phyloP scores from a whole-genome alignment of 2,888 invertebrate species.

The Stramonita haemastoma region DNA sequence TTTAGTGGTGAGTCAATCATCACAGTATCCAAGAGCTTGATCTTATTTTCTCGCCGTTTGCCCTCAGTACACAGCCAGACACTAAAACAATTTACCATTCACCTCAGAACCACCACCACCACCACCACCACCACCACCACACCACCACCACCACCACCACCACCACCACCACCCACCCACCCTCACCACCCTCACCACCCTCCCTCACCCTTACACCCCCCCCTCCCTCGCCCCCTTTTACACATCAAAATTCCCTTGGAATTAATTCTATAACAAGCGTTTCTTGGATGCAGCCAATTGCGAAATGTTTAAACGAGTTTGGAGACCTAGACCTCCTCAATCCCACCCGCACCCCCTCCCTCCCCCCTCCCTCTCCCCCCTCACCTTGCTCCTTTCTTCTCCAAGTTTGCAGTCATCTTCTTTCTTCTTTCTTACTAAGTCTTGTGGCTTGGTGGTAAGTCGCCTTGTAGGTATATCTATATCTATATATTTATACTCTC shows the following conservation, averaged over 20 bases:
- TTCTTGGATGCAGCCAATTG: conserved; percentile 61
- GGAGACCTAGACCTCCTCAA: conserved; percentile 45
- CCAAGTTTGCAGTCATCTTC: no score
- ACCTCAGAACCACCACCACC: conserved; percentile 58
- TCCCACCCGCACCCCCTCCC: no score
- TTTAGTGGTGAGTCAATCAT: conserved; percentile 40
- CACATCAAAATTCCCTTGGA: conserved; percentile 61
- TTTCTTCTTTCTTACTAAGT: no score
- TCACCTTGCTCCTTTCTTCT: no score
- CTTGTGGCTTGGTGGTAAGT: no score
- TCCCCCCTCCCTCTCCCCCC: no score
- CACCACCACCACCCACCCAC: no score
- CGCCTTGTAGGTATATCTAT: no score
- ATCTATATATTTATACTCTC: no score
- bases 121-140: no score
- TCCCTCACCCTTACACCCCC: not conserved
- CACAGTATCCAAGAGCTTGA: conserved; percentile 53
- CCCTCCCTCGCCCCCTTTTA: not conserved
- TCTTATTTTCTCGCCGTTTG: conserved; percentile 59
- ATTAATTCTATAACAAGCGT: conserved; percentile 68
- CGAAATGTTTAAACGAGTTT: conserved; percentile 71
- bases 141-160: no score
- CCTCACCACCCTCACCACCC: conserved; percentile 49
- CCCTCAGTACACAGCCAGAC: conserved; percentile 47
- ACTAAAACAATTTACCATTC: conserved; percentile 72